Evolutionary conservation across 2,113 vertebrate genomes (phyloP), one percentile per base, ranked within the genome.

Genomic region (Abramis brama): DNA sequence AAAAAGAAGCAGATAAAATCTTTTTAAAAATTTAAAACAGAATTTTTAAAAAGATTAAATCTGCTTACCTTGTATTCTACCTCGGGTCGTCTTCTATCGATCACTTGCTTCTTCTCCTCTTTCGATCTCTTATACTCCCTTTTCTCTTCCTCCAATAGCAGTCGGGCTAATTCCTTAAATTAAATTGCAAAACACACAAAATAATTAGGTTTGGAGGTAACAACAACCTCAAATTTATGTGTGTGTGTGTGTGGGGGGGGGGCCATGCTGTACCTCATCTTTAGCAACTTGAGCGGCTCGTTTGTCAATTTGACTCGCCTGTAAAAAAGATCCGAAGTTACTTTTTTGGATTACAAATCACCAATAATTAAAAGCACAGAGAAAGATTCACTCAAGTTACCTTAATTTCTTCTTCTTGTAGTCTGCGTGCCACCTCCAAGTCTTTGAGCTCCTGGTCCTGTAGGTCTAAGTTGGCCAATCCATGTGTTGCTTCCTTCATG

Each of bases 321-420:
- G 85, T 36, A 92, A 43, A 27, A 84, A 70, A 15, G 19, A 33
- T 10, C 71, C 30, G 9, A 0, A 0, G 27, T 77, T 36, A 43
- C 11, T 15, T 39, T 82, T 47, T 4, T 21, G 43, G 13, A 3
- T 36, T 60, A 27, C 13, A 30, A 17, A 19, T 25, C 8, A 12
- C 21, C n/a, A 78, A 79, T 55, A 33, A 52, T 77, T 33, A 33
- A 23, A 75, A 55, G 0, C 50, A 55, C 27, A 0, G 27, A 55
- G 45, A 55, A 21, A 57, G 52, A 57, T 57, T 57, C 52, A 57
- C 25, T 77, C 47, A 19, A 33, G 15, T 6, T 85, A 99, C 98
- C 95, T 96, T 93, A 9, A 99, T 89, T 88, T 99, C 98, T 86
- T 99, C 96, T 62, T 99, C 96, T 76, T 99, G 98, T 82, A 99